Evolutionary conservation across 2,797 vertebrate species (phyloP), one percentile per base, ranked within the genome.

Genomic region (Fundulus diaphanus): DNA sequence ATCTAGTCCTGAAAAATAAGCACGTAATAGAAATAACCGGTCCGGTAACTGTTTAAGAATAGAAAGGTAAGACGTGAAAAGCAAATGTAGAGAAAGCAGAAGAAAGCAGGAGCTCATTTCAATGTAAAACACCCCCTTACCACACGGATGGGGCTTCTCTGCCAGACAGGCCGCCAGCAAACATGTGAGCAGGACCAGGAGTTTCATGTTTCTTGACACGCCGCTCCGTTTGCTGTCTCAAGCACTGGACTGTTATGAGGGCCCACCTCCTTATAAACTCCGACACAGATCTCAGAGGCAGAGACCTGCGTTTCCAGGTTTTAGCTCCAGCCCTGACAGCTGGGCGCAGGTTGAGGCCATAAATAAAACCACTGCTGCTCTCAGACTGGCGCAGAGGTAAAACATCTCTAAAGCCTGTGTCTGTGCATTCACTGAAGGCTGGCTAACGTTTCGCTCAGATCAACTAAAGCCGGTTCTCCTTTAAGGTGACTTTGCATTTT

Each of bases 81-180:
- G 15, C 22, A 66, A 66, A 42, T 66, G 11, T 1, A n/a, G 24
- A 66, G 63, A 66, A 65, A 65, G 22, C 5, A 42, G 22, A 13
- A 15, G 2, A 65, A 42, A 1, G 13, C 42, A 66, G 31, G 42
- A n/a, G 12, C n/a, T 15, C 2, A 42, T 42, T 66, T 6, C 6
- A 42, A 27, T 24, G 15, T 29, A 42, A 66, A 66, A 42, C 27
- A 66, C 31, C n/a, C 68, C 93, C 93, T 94, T 79, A 96, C 95
- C 29, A 84, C 95, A 95, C 0, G 85, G 93, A 0, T 51, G 78
- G 76, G 94, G 95, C 48, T 0, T 84, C 63, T 90, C 59, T 11
- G 91, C 89, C 68, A 88, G 82, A 72, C 87, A 90, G 33, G 59
- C 65, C 7, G 78, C 89, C 77, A 94, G 66, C 0, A 88, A 13